Evolutionary conservation across 2,888 invertebrate genomes (phyloP), one percentile per base, ranked within the genome.

Genomic region (Zaprionus obscuricornis): DNA sequence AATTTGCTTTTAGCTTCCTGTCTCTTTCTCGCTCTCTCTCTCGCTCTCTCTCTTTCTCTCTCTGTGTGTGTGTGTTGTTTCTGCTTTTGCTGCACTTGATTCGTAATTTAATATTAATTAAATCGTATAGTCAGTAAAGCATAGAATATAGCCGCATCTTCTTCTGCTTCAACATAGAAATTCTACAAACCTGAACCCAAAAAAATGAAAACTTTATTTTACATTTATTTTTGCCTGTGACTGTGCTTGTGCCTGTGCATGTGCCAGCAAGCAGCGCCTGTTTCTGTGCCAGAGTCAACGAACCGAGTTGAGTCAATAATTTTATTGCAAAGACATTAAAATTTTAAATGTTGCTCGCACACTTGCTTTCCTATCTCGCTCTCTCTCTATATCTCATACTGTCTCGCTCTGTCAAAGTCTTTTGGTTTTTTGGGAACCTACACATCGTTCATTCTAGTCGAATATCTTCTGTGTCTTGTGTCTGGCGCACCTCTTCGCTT

Each of bases 71-170:
- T 40, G 18, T 17, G 26, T 40, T 47, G 16, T 16, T 26, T 36
- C 14, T 26, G 11, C 7, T 29, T 46, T 45, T 16, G 36, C 22
- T 51, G 52, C 68, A 70, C 63, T 74, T 72, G 66, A 74, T 69
- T 77, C 69, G 62, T 67, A 81, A 85, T 81, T 85, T 78, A 68
- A 83, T 81, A 83, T 81, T 78, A 83, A 84, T 85, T 83, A 76
- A 78, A 85, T 69, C 45, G 64, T 47, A 29, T 37, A 31, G 17
- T 36, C 27, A 18, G 18, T 49, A 24, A 49, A 49, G 33, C 17
- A 18, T 11, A 18, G 36, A 10, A 17, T 36, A 20, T 36, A 10
- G 16, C 16, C 18, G n/a, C 20, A 17, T 36, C 36, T 18, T 11
- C 3, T 7, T 10, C 6, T 36, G n/a, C n/a, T n/a, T n/a, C n/a